Evolutionary conservation across 2,797 vertebrate genomes (phyloP).

Genomic region (Varecia variegata): DNA sequence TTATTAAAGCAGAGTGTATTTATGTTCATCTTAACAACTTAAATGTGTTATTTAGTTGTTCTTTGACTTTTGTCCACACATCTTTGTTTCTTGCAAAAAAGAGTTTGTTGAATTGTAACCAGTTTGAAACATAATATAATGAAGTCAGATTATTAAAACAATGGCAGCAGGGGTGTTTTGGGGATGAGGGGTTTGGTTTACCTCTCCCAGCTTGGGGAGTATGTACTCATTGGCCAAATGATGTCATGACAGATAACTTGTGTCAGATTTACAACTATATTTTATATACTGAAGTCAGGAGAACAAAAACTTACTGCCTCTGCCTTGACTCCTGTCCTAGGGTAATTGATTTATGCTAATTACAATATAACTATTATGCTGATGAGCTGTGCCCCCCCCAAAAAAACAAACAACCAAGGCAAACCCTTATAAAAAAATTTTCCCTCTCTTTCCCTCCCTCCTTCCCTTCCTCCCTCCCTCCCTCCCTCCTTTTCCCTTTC

Average conservation of each 20-base stretch:
- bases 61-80: slow-evolving; percentile 10
- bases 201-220: not conserved
- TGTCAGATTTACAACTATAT: not conserved
- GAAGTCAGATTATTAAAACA: not conserved
- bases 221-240: not conserved
- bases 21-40: not conserved
- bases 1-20: slow-evolving; percentile 22
- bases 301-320: not conserved
- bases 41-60: slow-evolving; percentile 1
- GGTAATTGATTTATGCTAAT: slow-evolving; percentile 33
- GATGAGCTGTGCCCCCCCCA: not conserved
- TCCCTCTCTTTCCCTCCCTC: no score
- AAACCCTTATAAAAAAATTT: not conserved
- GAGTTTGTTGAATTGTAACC: slow-evolving; percentile 13
- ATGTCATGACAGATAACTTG: not conserved
- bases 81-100: not conserved
- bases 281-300: not conserved
- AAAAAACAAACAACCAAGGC: not conserved
- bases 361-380: not conserved
- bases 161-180: not conserved
- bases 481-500: rapidly evolving
- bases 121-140: not conserved
- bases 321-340: not conserved
- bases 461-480: not conserved
- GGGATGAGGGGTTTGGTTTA: not conserved